Conservation (phyloP, 2,113 vertebrate genomes). For the Bubo scandiacus region DNA sequence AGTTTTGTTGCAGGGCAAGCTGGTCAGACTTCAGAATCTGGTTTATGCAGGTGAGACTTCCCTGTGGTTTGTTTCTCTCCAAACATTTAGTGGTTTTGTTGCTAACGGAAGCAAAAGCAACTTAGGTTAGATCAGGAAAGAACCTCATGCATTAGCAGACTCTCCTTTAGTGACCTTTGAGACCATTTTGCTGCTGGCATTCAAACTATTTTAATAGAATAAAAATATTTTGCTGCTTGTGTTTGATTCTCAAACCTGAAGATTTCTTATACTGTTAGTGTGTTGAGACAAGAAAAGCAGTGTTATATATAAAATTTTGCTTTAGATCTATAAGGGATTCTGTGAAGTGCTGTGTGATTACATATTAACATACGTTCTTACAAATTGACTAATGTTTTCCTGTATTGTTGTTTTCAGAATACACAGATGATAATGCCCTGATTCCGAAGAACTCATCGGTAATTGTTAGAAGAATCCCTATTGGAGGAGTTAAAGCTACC, state of each 20-base stretch:
- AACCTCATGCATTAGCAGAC: neutral
- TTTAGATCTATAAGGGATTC: neutral
- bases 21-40: neutral
- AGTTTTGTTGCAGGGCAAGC: neutral
- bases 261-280: neutral
- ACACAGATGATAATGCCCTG: conserved; percentile 87
- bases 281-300: neutral
- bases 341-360: neutral
- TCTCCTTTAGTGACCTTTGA: neutral
- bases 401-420: conserved; percentile 76
- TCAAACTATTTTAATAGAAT: neutral
- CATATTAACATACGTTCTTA: neutral
- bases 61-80: neutral
- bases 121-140: neutral
- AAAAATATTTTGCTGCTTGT: neutral
- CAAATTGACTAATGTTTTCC: neutral
- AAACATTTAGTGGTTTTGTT: neutral
- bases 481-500: conserved; percentile 86
- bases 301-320: neutral
- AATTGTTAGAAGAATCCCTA: conserved; percentile 94
- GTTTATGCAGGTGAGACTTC: neutral
- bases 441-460: conserved; percentile 98
- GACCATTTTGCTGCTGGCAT: neutral
- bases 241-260: neutral
- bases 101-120: neutral